Conservation (phyloP, 2,888 invertebrate species). For the Epinotia nisella region DNA sequence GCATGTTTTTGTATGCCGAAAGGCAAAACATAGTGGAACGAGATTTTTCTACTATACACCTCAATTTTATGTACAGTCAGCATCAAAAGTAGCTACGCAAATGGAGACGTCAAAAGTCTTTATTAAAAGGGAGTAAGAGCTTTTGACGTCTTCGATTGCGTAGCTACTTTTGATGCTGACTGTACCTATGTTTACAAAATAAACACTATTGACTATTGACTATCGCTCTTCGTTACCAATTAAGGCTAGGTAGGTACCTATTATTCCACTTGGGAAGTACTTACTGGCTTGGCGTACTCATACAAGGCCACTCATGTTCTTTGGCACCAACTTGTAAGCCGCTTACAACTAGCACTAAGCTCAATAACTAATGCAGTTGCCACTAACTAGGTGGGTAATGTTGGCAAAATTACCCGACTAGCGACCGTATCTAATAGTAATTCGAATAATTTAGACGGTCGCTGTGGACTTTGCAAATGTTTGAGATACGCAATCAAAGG, state of each 20-base stretch:
- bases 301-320: constrained; percentile 66
- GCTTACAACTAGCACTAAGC: constrained; percentile 72
- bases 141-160: too few relatives aligned
- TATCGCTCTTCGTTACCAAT: neutral
- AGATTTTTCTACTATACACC: too few relatives aligned
- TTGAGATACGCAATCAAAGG: constrained; percentile 80
- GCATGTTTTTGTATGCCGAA: too few relatives aligned
- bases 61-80: too few relatives aligned
- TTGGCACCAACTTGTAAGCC: constrained; percentile 74
- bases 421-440: constrained; percentile 69
- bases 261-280: constrained; percentile 30
- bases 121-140: too few relatives aligned
- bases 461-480: constrained; percentile 77
- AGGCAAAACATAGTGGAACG: too few relatives aligned
- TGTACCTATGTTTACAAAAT: too few relatives aligned
- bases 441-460: constrained; percentile 80
- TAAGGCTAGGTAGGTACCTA: constrained; percentile 26
- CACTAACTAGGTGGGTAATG: constrained; percentile 58
- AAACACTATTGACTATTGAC: too few relatives aligned
- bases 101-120: too few relatives aligned
- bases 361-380: constrained; percentile 53
- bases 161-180: too few relatives aligned
- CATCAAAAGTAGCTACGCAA: too few relatives aligned
- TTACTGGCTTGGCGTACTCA: constrained; percentile 27
- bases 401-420: constrained; percentile 75